These are phyloP conservation scores for Ctenosaura bakeri DNA, from an alignment of 2,797 vertebrate genomes.

Conservation along the genomic window DNA sequence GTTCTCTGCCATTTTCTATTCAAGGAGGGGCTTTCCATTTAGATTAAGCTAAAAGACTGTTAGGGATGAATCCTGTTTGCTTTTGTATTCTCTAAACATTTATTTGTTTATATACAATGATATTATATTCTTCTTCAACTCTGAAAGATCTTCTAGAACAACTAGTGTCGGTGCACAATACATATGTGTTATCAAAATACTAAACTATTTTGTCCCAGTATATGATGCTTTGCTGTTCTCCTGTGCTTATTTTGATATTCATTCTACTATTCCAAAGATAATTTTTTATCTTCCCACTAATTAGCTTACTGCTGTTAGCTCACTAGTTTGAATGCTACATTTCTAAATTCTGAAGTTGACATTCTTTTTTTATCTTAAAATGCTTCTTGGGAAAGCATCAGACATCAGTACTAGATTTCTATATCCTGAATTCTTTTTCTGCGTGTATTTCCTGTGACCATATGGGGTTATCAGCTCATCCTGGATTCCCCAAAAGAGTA, in stretches of 20 bases:
- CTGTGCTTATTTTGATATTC: background rate
- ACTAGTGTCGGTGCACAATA: background rate
- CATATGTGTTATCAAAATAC: background rate
- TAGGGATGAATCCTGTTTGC: background rate
- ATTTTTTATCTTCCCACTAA: background rate
- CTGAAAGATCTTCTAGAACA: background rate
- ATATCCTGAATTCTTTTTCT: background rate
- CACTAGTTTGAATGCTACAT: background rate
- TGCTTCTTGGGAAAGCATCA: background rate
- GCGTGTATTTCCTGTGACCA: background rate
- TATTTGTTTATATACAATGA: background rate
- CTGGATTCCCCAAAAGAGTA: background rate
- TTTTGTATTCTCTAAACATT: conserved; percentile 1
- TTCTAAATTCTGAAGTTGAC: background rate
- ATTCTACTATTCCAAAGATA: background rate
- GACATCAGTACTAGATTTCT: no score
- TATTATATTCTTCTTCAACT: background rate
- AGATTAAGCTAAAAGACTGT: background rate
- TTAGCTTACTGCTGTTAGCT: background rate
- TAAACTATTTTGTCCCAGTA: background rate
- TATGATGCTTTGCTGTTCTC: conserved; percentile 2
- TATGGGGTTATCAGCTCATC: background rate
- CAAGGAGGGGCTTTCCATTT: background rate
- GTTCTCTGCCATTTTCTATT: background rate
- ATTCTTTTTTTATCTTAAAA: background rate